Evolutionary conservation across 2,888 invertebrate species (phyloP).

Genomic region (Agriotes lineatus): DNA sequence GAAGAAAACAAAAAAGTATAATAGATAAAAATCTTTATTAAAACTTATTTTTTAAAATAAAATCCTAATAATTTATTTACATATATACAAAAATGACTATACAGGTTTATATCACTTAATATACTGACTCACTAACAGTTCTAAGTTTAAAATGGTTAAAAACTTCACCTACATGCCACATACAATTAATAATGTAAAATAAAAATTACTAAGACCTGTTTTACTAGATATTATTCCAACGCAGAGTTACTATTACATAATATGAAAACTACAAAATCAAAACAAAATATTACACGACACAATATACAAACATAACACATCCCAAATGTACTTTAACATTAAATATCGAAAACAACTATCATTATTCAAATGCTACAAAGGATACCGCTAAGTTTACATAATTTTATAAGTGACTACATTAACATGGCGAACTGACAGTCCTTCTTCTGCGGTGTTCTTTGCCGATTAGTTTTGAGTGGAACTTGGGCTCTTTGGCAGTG

Average conservation of each 20-base stretch:
- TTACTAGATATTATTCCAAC: neutral
- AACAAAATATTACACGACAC: neutral
- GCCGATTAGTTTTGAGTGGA: neutral
- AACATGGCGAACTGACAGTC: neutral
- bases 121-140: neutral
- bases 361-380: slow-evolving; percentile 16
- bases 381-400: neutral
- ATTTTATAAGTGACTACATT: slow-evolving; percentile 4
- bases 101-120: neutral
- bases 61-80: slow-evolving; percentile 9
- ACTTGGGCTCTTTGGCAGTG: neutral
- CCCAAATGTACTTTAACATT: slow-evolving; percentile 15
- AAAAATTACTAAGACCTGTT: slow-evolving; percentile 11
- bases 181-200: neutral
- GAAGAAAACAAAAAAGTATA: neutral
- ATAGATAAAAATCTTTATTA: slow-evolving; percentile 12
- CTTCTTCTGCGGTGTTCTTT: neutral
- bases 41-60: slow-evolving; percentile 18
- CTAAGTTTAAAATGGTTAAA: neutral
- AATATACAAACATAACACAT: slow-evolving; percentile 28
- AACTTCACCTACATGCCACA: neutral
- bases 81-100: slow-evolving; percentile 13
- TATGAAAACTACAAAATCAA: neutral
- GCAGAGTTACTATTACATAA: neutral
- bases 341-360: neutral